Conservation (phyloP, 2,888 invertebrate species). For the Suillia variegata region DNA sequence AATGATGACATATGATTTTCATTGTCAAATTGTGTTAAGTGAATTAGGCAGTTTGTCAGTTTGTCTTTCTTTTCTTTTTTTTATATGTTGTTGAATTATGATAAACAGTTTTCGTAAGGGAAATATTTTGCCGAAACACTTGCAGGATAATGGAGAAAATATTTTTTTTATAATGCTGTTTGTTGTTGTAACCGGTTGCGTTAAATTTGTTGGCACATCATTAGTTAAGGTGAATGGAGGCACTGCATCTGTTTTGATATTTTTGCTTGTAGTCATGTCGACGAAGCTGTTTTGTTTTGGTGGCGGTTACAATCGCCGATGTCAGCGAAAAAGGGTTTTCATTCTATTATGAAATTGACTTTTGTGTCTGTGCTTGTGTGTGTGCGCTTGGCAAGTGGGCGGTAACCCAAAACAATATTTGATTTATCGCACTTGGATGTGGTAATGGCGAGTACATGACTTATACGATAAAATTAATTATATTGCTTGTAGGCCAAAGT, state of each 20-base stretch:
- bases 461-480: too few species aligned
- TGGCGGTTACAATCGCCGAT: background rate
- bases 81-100: constrained; percentile 18
- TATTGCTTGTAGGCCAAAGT: too few species aligned
- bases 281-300: background rate
- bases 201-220: constrained; percentile 58
- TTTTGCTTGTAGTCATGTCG: constrained; percentile 19
- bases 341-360: background rate
- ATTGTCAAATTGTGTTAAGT: constrained; percentile 55
- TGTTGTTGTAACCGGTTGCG: too few species aligned
- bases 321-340: constrained; percentile 28
- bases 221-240: constrained; percentile 45
- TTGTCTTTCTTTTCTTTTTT: constrained; percentile 21
- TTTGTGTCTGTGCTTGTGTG: too few species aligned
- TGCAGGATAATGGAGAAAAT: too few species aligned
- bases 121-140: too few species aligned
- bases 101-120: constrained; percentile 4
- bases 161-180: too few species aligned
- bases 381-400: too few species aligned
- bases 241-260: constrained; percentile 44
- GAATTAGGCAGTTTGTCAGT: constrained; percentile 53
- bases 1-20: constrained; percentile 62
- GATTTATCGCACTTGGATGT: constrained; percentile 4
- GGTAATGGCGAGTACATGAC: background rate
- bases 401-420: background rate